Evolutionary conservation across 1,140 invertebrate genomes (phyloP).

Genomic region (Subanguina moxae): DNA sequence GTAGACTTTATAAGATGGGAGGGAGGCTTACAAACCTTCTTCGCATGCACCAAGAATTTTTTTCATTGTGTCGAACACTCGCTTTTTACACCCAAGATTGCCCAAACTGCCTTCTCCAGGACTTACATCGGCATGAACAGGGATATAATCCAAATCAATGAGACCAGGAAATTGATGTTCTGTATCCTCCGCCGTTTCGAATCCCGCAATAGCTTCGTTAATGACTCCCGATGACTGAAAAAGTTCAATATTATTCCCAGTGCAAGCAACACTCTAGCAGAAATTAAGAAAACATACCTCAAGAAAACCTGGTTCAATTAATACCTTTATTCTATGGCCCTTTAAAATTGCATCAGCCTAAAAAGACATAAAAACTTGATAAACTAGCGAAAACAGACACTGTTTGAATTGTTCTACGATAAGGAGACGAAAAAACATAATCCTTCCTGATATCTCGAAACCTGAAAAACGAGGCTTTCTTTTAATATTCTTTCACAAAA

Average conservation of each 20-base stretch:
- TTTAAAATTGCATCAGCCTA: no score
- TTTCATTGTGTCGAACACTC: not conserved
- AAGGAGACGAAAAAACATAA: constrained; percentile 19
- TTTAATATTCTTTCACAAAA: not conserved
- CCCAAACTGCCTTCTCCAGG: not conserved
- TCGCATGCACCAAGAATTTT: not conserved
- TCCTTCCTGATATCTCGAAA: constrained; percentile 12
- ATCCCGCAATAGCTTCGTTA: no score
- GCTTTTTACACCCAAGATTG: not conserved
- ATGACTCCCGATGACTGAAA: no score
- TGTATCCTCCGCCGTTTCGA: no score
- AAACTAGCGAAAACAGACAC: not conserved
- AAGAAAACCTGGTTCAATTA: no score
- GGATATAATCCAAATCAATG: not conserved
- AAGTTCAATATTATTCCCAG: no score
- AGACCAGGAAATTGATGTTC: not conserved
- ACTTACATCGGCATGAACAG: not conserved
- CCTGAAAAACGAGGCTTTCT: not conserved
- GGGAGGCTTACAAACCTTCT: not conserved
- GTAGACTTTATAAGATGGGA: no score
- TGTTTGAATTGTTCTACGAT: constrained; percentile 12
- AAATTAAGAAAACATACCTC: no score
- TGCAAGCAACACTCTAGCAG: no score
- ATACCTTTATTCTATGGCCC: no score
- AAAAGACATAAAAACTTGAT: no score